A percentile compares a stretch with the other conserved stretches of the same genome.
Conservation (phyloP, 1,140 invertebrate species). For the Spodoptera litura region DNA sequence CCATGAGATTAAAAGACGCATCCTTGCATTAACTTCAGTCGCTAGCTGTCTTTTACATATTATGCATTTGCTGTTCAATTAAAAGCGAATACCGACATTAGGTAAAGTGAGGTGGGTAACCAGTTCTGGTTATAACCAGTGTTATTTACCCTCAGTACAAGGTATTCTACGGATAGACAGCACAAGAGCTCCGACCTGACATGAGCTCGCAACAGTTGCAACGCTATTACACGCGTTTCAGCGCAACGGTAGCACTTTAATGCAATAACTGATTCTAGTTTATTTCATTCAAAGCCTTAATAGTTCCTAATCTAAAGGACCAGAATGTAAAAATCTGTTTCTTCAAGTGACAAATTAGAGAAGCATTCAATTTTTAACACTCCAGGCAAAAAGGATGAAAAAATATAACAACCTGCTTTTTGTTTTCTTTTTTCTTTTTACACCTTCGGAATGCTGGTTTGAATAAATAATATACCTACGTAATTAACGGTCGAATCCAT, state of each 20-base stretch:
- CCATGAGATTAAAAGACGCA: slow-evolving; percentile 1
- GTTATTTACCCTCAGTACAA: slow-evolving; percentile 50
- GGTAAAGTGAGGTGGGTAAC: neutral
- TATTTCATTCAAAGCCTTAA: neutral
- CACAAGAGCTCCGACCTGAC: slow-evolving; percentile 52
- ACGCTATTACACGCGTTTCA: slow-evolving; percentile 50
- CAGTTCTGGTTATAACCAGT: slow-evolving; percentile 44
- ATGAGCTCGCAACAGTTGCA: slow-evolving; percentile 29
- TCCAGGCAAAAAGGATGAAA: neutral
- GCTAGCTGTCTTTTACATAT: slow-evolving; percentile 6
- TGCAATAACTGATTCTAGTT: neutral
- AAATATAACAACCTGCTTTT: no score
- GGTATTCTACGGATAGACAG: slow-evolving; percentile 58
- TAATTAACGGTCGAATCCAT: no score
- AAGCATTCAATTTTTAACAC: neutral
- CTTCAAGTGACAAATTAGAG: neutral
- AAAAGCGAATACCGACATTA: slow-evolving; percentile 23
- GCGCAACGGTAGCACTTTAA: slow-evolving; percentile 20
- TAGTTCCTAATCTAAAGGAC: neutral
- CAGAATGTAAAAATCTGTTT: no score
- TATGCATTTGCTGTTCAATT: slow-evolving; percentile 9
- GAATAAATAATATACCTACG: no score
- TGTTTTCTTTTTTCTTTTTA: no score
- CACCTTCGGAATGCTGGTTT: no score
- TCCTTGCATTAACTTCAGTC: slow-evolving; percentile 9